Base-by-base conservation (phyloP, 1,140 invertebrate genomes). In the Zaprionus davidi region DNA sequence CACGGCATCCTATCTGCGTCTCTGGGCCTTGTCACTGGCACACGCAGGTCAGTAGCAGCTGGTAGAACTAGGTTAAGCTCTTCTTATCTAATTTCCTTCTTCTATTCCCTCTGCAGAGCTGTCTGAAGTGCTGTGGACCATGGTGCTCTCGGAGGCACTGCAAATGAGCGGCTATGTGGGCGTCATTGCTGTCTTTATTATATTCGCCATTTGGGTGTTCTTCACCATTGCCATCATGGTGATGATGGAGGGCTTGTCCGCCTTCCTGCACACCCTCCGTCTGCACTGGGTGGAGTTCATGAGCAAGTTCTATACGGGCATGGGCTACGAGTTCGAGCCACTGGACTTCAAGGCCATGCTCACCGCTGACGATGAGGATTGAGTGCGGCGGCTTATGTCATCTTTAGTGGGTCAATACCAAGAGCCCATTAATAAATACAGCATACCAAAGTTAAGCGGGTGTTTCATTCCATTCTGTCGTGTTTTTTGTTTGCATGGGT, bases 221-320 rank as follows among this genome's bases (percentile, higher is more conserved):
- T 99, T 66, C 95, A 99, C 99, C 5, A 94, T 99, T 1, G 96
- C 96, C 81, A 98, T 99, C 91, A 95, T 99, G 5, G 96, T 99
- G 63, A 94, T 99, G 51, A 99, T 99, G 99, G 99, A 99, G 95
- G 99, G 99, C 3, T 94, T 99, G 1, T 99, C 98, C 31, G 99
- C 99, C 63, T 99, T 99, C 94, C 94, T 99, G 66, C 99, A 99
- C 93, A 99, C 98, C 2, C 95, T 99, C 60, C 97, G 99, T 94
- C 94, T 99, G 62, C 99, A 99, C 93, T 99, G 99, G 99, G 98
- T 99, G 51, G 98, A 99, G 93, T 99, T 99, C 91, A 98, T 99
- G 96, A 99, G 97, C 93, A 99, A 99, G 93, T 99, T 99, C 93
- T 99, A 99, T 93, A 92, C 94, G 2, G 99, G 98, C 64, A 93